A percentile compares a stretch with the other conserved stretches of the same genome.
These are phyloP conservation scores for Orthonychiurus folsomi DNA, from an alignment of 2,888 invertebrate species.

Conservation along the genomic window DNA sequence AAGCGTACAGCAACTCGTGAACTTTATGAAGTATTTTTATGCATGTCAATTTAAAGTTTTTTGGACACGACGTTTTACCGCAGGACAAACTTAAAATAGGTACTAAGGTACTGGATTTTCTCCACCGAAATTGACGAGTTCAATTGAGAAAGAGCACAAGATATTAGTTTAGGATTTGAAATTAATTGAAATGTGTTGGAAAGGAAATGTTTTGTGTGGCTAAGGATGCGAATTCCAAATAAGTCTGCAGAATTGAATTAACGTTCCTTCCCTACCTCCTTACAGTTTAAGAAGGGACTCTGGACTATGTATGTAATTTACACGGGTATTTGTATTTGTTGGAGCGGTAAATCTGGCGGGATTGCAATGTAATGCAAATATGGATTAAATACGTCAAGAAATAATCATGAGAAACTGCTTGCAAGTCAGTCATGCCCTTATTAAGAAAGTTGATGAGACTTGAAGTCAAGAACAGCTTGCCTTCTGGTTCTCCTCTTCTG, in stretches of 20 bases:
- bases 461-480: slow-evolving; percentile 3
- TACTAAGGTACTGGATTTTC: not conserved
- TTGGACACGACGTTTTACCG: no score
- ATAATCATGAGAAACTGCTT: slow-evolving; percentile 1
- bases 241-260: not conserved
- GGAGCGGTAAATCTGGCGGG: not conserved
- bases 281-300: not conserved
- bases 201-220: slow-evolving; percentile 7
- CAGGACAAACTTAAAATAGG: no score
- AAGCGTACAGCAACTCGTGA: slow-evolving; percentile 90
- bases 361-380: not conserved
- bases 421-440: not conserved
- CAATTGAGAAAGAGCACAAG: no score
- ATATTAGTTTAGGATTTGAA: no score
- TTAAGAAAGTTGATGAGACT: not conserved
- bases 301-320: not conserved
- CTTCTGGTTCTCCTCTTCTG: slow-evolving; percentile 4
- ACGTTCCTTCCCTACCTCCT: no score
- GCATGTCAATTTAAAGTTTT: no score
- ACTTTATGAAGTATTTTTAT: no score
- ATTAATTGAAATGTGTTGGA: no score
- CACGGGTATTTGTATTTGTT: not conserved
- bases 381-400: slow-evolving; percentile 1
- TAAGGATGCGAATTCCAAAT: slow-evolving; percentile 7
- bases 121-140: not conserved